Evolutionary conservation across 2,113 vertebrate species (phyloP).

Genomic region (Rattus rattus): DNA sequence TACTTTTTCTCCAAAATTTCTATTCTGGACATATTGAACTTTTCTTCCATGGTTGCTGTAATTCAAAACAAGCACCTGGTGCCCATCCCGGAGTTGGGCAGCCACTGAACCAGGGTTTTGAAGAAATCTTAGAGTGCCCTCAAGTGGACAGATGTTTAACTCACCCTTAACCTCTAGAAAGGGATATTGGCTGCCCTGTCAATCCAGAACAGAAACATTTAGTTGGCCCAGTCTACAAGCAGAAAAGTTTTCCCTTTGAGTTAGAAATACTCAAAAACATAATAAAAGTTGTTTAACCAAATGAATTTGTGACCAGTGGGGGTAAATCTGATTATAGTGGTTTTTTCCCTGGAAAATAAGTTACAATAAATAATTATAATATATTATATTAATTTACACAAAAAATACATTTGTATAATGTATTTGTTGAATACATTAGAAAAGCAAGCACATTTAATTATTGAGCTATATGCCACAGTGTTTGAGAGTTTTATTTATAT

Average conservation of each 20-base stretch:
- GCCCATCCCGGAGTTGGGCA: not conserved
- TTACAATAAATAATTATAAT: slow-evolving; percentile 12
- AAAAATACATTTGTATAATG: not conserved
- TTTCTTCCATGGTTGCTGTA: slow-evolving; percentile 47
- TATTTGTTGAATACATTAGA: slow-evolving; percentile 9
- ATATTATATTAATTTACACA: slow-evolving; percentile 2
- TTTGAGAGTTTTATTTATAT: not conserved
- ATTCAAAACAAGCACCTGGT: not conserved
- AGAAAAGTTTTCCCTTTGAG: not conserved
- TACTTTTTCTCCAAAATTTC: slow-evolving; percentile 27
- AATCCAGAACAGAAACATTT: not conserved
- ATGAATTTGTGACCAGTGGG: not conserved
- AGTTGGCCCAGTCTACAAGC: not conserved
- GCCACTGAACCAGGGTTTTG: not conserved
- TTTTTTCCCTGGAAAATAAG: slow-evolving; percentile 26
- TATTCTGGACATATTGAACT: not conserved
- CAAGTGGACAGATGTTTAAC: slow-evolving; percentile 75
- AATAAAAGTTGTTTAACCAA: slow-evolving; percentile 23
- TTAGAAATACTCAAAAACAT: slow-evolving; percentile 37
- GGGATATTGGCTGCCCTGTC: not conserved
- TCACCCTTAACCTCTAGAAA: slow-evolving; percentile 35
- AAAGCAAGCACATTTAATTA: not conserved
- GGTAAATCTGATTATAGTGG: not conserved
- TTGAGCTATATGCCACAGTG: not conserved
- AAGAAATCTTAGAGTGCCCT: slow-evolving; percentile 84